These are phyloP conservation scores for Leucosticte australis DNA, from an alignment of 2,113 vertebrate species.

Conservation along the genomic window DNA sequence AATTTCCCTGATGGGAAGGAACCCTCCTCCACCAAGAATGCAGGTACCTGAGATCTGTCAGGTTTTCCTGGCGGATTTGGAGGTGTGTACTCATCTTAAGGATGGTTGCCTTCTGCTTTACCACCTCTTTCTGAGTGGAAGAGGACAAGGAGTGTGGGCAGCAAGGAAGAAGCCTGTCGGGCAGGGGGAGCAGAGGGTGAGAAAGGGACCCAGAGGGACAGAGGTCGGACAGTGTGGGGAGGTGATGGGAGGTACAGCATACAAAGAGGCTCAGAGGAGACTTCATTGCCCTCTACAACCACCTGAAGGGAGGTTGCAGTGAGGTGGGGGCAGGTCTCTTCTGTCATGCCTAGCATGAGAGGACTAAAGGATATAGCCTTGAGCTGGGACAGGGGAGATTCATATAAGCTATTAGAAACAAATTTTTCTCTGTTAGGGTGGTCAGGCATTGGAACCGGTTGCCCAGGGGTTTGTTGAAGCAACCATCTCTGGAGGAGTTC, in stretches of 20 bases:
- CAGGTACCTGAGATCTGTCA: fast-evolving
- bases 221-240: neutral
- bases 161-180: neutral
- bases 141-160: neutral
- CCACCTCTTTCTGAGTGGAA: neutral
- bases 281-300: no score
- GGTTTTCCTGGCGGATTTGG: neutral
- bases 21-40: neutral
- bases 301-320: neutral
- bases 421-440: neutral
- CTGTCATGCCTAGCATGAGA: neutral
- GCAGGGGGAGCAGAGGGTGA: neutral
- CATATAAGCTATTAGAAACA: neutral
- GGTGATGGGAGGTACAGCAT: neutral
- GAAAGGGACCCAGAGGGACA: no score
- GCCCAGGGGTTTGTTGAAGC: neutral
- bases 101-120: neutral
- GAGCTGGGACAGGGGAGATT: neutral
- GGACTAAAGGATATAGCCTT: neutral
- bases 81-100: fast-evolving
- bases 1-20: neutral
- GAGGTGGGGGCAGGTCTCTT: neutral
- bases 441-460: neutral
- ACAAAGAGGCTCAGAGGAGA: neutral
- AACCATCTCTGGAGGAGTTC: neutral